These are phyloP conservation scores for Urocyon cinereoargenteus DNA, from an alignment of 2,797 vertebrate genomes.

Conservation along the genomic window DNA sequence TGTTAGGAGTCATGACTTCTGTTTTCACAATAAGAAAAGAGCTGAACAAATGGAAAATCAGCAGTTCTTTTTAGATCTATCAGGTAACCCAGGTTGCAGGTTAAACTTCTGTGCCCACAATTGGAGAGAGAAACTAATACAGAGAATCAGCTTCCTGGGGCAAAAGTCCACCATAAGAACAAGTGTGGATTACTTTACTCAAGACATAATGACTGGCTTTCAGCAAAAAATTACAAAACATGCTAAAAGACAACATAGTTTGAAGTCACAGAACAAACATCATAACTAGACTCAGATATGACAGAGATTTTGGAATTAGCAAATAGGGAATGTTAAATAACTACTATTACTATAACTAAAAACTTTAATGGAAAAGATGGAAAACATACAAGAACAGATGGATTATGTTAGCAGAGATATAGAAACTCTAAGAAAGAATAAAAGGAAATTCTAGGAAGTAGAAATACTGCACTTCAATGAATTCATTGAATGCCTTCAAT, in stretches of 20 bases:
- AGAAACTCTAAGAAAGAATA: neutral
- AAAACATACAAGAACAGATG: neutral
- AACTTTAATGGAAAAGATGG: neutral
- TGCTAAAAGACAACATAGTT: neutral
- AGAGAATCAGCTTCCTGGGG: neutral
- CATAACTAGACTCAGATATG: neutral
- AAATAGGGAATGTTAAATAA: neutral
- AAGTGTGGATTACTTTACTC: neutral
- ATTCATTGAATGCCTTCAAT: neutral
- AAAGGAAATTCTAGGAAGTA: neutral
- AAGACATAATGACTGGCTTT: neutral
- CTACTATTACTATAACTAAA: neutral
- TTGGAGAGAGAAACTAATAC: neutral
- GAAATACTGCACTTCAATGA: neutral
- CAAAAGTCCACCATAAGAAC: neutral
- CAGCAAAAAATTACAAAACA: neutral
- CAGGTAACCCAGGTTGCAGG: neutral
- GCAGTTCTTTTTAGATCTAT: neutral
- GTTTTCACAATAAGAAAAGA: neutral
- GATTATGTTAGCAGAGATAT: neutral
- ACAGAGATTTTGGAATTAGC: neutral
- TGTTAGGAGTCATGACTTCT: neutral
- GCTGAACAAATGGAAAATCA: neutral
- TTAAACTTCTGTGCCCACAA: neutral
- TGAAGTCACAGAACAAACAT: neutral